Base-by-base conservation (phyloP, 2,113 vertebrate species). In the Macquaria australasica region DNA sequence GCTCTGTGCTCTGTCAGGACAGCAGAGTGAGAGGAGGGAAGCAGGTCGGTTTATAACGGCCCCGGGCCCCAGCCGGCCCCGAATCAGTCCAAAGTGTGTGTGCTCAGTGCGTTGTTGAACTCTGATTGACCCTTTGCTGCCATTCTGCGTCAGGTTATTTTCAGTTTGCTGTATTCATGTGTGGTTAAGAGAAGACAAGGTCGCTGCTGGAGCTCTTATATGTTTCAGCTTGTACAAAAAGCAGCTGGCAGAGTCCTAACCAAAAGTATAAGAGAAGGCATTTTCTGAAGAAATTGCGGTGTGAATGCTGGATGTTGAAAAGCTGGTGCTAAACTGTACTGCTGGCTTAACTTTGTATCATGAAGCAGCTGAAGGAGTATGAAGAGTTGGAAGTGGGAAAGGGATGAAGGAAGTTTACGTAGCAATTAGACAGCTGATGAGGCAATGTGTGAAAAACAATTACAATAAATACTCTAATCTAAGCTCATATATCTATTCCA, bases 51-150 rank as follows among this genome's bases (percentile, higher is more conserved):
- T 39, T 84, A 45, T 78, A 74, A 68, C 0, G 8, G 7, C 16
- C 9, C 11, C 3, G 1, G 7, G 7, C 45, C 25, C n/a, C 23
- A 3, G 50, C 11, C 48, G 0, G 0, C 6, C 20, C 2, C 1
- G 3, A 12, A 23, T 20, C 37, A 12, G 86, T 83, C 51, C 77
- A 83, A 80, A 77, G 53, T 66, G 31, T 31, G 28, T 84, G 41
- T 88, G 43, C 15, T 84, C 25, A 60, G 25, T 5, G 10, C 18
- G 50, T 76, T 31, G 28, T 31, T 31, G 28, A 31, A 31, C 28
- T 31, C 28, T 14, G 20, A 21, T 3, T 37, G 9, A n/a, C 7
- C n/a, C 28, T 50, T 39, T 59, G 37, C 5, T 41, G 23, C 34
- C 16, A 37, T 9, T 34, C 31, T 4, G 16, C 3, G 1, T 63